phyloP scores from a whole-genome alignment of 92 coral and sea anemone genomes.

The Zoanthus gigantus region DNA sequence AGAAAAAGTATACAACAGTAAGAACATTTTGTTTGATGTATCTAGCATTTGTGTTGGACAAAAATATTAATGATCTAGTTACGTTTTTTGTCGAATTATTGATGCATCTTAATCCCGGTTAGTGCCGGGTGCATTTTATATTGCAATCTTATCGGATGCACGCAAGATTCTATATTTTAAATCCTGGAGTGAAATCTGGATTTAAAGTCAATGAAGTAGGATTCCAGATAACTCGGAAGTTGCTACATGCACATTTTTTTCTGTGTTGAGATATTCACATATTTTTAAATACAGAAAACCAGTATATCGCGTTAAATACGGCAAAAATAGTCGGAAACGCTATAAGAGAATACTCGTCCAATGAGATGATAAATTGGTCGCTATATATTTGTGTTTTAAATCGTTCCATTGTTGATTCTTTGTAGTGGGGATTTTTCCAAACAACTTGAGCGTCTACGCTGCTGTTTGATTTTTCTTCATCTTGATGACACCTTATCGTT shows the following conservation, averaged over 20 bases:
- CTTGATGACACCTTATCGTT: constrained; percentile 28
- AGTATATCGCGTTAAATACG: constrained; percentile 77
- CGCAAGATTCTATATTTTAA: no score
- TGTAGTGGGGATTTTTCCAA: constrained; percentile 11
- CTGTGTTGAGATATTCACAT: not conserved
- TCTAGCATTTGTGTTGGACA: no score
- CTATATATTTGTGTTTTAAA: constrained; percentile 52
- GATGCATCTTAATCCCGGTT: no score
- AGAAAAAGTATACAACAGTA: no score
- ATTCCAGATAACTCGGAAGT: not conserved
- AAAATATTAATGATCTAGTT: no score
- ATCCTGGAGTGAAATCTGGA: no score
- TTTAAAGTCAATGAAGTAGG: not conserved
- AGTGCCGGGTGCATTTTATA: no score
- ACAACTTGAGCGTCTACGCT: constrained; percentile 33
- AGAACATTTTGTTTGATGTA: no score
- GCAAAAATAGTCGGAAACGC: constrained; percentile 83
- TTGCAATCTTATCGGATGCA: no score
- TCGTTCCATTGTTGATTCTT: constrained; percentile 22
- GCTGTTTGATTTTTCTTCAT: constrained; percentile 23
- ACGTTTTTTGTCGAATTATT: no score
- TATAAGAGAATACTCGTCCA: constrained; percentile 84
- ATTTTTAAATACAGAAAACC: constrained; percentile 61
- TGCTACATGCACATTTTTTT: not conserved
- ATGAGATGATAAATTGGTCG: constrained; percentile 69